phyloP scores from a whole-genome alignment of 2,113 vertebrate species.

The Colinus virginianus region DNA sequence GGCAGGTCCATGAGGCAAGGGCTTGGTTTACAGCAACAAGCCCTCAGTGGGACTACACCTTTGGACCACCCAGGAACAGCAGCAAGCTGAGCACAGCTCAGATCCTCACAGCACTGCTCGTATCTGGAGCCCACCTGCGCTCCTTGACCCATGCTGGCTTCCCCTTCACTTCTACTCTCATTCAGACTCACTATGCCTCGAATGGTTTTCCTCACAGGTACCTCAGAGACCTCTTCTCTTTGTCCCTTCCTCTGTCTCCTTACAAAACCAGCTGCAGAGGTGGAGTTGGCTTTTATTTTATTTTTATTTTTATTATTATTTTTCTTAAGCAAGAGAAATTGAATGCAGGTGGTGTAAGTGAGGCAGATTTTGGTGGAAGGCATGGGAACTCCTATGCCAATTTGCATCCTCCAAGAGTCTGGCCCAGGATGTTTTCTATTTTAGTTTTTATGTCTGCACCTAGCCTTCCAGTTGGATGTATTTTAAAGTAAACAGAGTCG shows the following conservation, averaged over 20 bases:
- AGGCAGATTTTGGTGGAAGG: background rate
- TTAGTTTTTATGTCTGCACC: conserved; percentile 60
- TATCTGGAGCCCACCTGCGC: conserved; percentile 61
- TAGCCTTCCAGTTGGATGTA: conserved; percentile 41
- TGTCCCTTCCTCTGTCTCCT: background rate
- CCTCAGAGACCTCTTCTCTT: background rate
- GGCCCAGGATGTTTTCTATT: conserved; percentile 62
- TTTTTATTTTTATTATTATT: background rate
- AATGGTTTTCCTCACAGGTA: background rate
- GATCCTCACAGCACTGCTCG: background rate
- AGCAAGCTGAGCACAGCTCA: background rate
- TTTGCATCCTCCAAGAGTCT: conserved; percentile 28
- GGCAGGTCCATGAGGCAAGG: conserved; percentile 26
- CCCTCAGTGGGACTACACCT: background rate
- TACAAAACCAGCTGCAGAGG: background rate
- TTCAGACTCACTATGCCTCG: background rate
- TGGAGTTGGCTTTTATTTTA: background rate
- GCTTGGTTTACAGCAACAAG: background rate
- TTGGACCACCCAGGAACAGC: conserved; percentile 44
- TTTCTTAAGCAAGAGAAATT: background rate
- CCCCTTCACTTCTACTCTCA: background rate
- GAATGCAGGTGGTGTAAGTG: background rate
- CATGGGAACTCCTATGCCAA: conserved; percentile 30
- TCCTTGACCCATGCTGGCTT: conserved; percentile 47
- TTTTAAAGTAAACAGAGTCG: conserved; percentile 60